These are phyloP conservation scores for Battus philenor DNA, from an alignment of 1,140 invertebrate genomes.

Conservation along the genomic window DNA sequence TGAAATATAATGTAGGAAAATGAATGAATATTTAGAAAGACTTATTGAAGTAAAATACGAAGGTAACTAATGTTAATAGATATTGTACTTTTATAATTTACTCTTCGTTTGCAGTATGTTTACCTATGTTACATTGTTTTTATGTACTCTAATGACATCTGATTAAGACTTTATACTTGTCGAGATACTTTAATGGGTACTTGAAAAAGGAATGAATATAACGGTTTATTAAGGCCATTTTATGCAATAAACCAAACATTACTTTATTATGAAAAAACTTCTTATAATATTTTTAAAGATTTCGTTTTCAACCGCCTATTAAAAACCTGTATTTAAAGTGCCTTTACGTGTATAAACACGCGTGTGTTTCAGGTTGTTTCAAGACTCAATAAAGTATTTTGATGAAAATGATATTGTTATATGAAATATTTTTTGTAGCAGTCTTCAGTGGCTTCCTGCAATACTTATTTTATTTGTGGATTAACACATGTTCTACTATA, in stretches of 20 bases:
- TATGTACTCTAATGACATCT: slow-evolving; percentile 11
- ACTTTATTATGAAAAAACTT: too few species aligned
- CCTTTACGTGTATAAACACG: slow-evolving; percentile 56
- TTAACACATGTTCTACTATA: slow-evolving; percentile 32
- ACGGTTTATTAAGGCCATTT: too few species aligned
- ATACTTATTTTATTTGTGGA: slow-evolving; percentile 36
- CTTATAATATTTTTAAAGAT: neutral
- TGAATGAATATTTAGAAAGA: slow-evolving; percentile 75
- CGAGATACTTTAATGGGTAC: slow-evolving; percentile 8
- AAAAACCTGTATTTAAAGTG: slow-evolving; percentile 61
- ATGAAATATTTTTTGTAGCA: slow-evolving; percentile 22
- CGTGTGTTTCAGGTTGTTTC: slow-evolving; percentile 22
- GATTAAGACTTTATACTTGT: neutral
- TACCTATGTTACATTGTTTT: slow-evolving; percentile 21
- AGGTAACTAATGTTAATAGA: slow-evolving; percentile 69
- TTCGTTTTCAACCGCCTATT: slow-evolving; percentile 18
- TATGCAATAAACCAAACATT: too few species aligned
- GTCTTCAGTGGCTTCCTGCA: slow-evolving; percentile 42
- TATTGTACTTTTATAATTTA: slow-evolving; percentile 58
- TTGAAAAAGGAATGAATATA: slow-evolving; percentile 4
- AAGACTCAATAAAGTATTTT: slow-evolving; percentile 27
- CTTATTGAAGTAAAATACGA: slow-evolving; percentile 75
- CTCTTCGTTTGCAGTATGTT: slow-evolving; percentile 29
- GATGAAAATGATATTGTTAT: slow-evolving; percentile 18
- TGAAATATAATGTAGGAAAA: slow-evolving; percentile 69